Percentiles rank a stretch among this genome's conserved stretches.
Conservation (phyloP, 1,140 invertebrate species). For the Zaprionus tsacasi region DNA sequence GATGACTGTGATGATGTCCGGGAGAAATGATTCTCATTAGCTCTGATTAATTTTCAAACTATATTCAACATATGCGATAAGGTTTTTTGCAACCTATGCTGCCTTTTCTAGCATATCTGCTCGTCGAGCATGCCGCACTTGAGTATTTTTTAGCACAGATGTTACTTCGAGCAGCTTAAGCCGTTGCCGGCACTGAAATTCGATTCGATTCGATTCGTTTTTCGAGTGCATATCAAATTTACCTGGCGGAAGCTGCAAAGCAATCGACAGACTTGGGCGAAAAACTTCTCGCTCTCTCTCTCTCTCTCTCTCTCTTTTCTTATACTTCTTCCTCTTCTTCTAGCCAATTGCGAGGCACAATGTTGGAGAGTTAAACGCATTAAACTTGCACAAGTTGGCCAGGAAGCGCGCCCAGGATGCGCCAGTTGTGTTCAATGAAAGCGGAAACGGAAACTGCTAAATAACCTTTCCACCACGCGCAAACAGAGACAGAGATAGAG, state of each 20-base stretch:
- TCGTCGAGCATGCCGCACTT: background rate
- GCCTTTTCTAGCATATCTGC: background rate
- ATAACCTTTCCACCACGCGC: conserved; percentile 68
- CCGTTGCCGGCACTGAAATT: conserved; percentile 2
- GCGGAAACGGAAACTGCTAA: conserved; percentile 78
- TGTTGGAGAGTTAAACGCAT: conserved; percentile 75
- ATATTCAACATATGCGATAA: no score
- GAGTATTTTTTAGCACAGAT: conserved; percentile 13
- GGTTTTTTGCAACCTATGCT: no score
- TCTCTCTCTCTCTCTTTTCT: background rate
- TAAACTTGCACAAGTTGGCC: conserved; percentile 71
- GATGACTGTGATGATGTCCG: background rate
- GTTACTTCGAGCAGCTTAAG: conserved; percentile 24
- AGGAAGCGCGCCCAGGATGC: conserved; percentile 53
- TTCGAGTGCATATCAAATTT: conserved; percentile 52
- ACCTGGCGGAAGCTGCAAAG: conserved; percentile 38
- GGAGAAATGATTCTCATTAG: background rate
- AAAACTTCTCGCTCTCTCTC: background rate
- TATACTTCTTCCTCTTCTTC: conserved; percentile 36
- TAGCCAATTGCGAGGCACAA: conserved; percentile 72
- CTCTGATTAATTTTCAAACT: background rate
- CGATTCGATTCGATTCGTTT: conserved; percentile 23
- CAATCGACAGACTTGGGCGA: conserved; percentile 33
- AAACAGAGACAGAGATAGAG: background rate
- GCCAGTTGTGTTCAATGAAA: conserved; percentile 70